A percentile compares a stretch with the other conserved stretches of the same genome.
These are phyloP conservation scores for Anguilla anguilla DNA, from an alignment of 2,797 vertebrate genomes.

Conservation along the genomic window DNA sequence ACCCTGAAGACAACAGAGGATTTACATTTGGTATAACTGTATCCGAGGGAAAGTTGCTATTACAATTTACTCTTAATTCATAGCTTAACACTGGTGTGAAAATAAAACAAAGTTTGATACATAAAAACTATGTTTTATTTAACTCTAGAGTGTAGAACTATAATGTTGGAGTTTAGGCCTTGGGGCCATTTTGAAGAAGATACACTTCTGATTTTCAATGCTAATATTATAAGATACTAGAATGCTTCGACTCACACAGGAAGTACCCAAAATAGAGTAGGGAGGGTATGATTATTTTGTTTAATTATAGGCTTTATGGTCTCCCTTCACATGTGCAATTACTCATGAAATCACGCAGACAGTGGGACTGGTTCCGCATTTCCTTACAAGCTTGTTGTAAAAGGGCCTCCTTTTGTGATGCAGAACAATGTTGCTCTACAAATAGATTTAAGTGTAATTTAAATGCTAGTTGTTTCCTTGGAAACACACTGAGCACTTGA, in stretches of 20 bases:
- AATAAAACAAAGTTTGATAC: too few species aligned
- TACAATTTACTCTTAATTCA: too few species aligned
- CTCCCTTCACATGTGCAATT: not conserved
- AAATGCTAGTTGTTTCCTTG: not conserved
- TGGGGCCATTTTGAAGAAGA: not conserved
- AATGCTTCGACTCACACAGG: not conserved
- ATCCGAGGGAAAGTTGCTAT: too few species aligned
- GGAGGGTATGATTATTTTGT: not conserved
- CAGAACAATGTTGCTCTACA: not conserved
- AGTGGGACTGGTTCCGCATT: not conserved
- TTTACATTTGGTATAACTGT: too few species aligned
- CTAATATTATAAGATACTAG: not conserved
- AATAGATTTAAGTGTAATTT: not conserved
- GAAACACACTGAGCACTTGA: not conserved
- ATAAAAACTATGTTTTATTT: too few species aligned
- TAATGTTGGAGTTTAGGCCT: not conserved
- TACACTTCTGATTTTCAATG: not conserved
- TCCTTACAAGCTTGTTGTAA: not conserved
- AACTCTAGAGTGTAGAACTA: too few species aligned
- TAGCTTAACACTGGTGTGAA: too few species aligned
- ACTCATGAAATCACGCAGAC: not conserved
- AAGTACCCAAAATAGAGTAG: not conserved
- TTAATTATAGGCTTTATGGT: not conserved
- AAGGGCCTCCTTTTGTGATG: not conserved
- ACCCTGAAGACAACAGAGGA: too few species aligned